Percentiles rank a stretch among this genome's conserved stretches.
phyloP scores from a whole-genome alignment of 2,113 vertebrate genomes.

The Leptocoma aspasia region DNA sequence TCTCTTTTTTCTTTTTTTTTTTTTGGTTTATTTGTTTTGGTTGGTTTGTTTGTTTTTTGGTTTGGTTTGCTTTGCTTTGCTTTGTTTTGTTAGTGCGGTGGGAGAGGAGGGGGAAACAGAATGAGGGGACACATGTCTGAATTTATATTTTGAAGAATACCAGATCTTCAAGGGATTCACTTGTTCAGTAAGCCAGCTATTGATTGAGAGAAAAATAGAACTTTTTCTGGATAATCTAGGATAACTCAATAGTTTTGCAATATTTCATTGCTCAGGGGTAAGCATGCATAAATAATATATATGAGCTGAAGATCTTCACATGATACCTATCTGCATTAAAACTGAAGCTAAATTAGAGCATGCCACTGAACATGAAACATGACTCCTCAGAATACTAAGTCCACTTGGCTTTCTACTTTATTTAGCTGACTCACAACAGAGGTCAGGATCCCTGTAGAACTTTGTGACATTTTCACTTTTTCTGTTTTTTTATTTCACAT shows the following conservation, averaged over 20 bases:
- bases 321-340: background rate
- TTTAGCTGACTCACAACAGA: background rate
- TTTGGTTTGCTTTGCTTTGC: background rate
- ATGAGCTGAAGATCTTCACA: background rate
- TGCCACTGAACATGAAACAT: background rate
- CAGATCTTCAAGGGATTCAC: background rate
- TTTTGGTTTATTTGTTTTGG: background rate
- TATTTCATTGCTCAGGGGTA: background rate
- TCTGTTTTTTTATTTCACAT: background rate
- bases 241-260: background rate
- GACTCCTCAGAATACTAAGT: background rate
- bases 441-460: background rate
- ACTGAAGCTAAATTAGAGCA: background rate
- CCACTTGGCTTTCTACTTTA: background rate
- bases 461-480: background rate
- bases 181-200: background rate
- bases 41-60: background rate
- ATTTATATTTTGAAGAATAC: background rate
- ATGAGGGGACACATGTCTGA: background rate
- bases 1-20: background rate
- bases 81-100: no score
- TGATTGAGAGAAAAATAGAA: background rate
- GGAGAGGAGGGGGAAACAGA: accelerated
- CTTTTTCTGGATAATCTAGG: background rate
- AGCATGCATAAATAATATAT: background rate